Conservation (phyloP, 2,888 invertebrate genomes). For the Temnothorax rugatulus region DNA sequence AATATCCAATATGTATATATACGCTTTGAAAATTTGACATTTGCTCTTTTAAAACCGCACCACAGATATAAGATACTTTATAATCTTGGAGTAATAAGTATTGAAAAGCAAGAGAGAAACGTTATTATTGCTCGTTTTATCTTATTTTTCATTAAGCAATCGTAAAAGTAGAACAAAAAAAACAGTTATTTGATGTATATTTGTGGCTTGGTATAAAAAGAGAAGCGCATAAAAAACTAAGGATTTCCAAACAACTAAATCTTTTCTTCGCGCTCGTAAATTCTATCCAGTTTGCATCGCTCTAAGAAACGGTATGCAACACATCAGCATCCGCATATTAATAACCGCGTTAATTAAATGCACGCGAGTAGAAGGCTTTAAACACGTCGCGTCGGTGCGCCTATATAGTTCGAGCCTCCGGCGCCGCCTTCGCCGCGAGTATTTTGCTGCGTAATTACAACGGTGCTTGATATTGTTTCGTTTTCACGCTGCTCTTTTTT, state of each 20-base stretch:
- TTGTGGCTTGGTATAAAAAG: background rate
- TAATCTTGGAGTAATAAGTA: background rate
- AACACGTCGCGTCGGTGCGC: conserved; percentile 62
- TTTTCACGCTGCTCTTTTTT: conserved; percentile 22
- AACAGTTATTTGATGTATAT: background rate
- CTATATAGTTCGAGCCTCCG: conserved; percentile 34
- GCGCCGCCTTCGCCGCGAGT: conserved; percentile 40
- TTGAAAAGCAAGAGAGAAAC: conserved; percentile 1
- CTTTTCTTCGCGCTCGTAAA: background rate
- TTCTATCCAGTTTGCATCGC: background rate
- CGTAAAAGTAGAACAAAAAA: background rate
- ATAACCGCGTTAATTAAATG: conserved; percentile 61
- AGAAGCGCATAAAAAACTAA: background rate
- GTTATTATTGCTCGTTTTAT: background rate
- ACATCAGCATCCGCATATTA: conserved; percentile 32
- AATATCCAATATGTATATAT: background rate
- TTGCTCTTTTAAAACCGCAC: background rate
- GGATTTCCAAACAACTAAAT: background rate
- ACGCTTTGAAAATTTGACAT: background rate
- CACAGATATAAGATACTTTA: background rate
- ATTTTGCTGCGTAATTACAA: conserved; percentile 42
- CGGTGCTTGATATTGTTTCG: conserved; percentile 53
- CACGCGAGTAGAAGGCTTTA: conserved; percentile 58
- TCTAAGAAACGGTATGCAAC: background rate
- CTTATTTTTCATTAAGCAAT: background rate